Conservation (phyloP, 2,113 vertebrate genomes). For the Rhadina sibilatrix region DNA sequence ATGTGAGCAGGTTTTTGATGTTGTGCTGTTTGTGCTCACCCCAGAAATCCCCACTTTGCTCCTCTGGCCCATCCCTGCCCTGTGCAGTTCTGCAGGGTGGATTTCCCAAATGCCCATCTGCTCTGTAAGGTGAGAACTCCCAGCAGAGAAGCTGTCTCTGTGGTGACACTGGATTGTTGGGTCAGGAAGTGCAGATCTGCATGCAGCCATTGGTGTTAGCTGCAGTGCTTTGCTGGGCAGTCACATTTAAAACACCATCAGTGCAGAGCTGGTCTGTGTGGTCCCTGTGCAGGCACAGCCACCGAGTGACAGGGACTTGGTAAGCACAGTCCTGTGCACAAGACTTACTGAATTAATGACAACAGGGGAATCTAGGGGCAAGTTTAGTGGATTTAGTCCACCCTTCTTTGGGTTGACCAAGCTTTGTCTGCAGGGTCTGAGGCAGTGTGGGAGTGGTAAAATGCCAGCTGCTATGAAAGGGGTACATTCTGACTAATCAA, state of each 20-base stretch:
- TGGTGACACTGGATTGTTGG: conserved; percentile 84
- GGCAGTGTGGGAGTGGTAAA: neutral
- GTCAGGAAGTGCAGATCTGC: conserved; percentile 12
- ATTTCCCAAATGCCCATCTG: conserved; percentile 76
- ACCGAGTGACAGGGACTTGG: neutral
- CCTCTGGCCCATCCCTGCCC: conserved; percentile 78
- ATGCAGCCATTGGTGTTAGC: rapidly evolving
- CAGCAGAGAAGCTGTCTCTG: conserved; percentile 84
- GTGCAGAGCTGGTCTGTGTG: neutral
- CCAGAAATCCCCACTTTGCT: conserved; percentile 82
- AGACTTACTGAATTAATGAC: too few relatives aligned
- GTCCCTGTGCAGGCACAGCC: neutral
- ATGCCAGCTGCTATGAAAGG: neutral
- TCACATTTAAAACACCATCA: rapidly evolving
- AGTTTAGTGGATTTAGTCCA: neutral
- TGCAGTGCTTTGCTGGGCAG: neutral
- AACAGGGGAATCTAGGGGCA: neutral
- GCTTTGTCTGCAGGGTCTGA: neutral
- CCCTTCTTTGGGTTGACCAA: neutral
- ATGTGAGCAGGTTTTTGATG: neutral
- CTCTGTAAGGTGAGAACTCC: conserved; percentile 85
- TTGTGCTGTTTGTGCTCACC: conserved; percentile 13
- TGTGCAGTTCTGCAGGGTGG: conserved; percentile 84
- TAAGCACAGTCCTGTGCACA: neutral
- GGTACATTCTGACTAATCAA: neutral